Evolutionary conservation across 2,888 invertebrate species (phyloP), one percentile per base, ranked within the genome.

Genomic region (Chorisops tibialis): DNA sequence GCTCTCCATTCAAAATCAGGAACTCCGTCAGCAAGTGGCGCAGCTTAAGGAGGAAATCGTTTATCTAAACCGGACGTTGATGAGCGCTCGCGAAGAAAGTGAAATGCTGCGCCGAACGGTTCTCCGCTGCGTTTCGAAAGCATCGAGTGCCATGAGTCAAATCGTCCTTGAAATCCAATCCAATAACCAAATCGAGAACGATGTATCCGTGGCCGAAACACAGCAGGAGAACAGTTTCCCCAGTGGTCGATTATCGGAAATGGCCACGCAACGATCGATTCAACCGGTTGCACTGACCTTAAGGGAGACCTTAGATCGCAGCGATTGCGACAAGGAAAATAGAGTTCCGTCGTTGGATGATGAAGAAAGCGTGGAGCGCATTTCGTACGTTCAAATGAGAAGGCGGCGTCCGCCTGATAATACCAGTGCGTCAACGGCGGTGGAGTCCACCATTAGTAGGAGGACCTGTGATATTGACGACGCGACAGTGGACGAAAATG

Each of bases 1-100:
- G 21, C 43, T 58, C 3, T 43, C 50, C 0, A 6, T 43, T 21
- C 41, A 51, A 30, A 60, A 60, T 35, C 50, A 51, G 14, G 60
- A 60, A 14, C 18, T 51, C 3, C 50, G 38, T 9, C 21, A 35
- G 30, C 14, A 30, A 37, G 51, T 43, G 18, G 50, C 50, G n/a
- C 6, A 16, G 6, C 19, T 60, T 1, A 35, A 51, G 12, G 35
- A 51, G n/a, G 60, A 60, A 12, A 51, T 50, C 11, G 16, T 51
- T 3, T 9, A 6, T 14, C 35, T 60, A 1, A 60, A 60, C n/a
- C 51, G 18, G 1, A 30, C 14, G 4, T 24, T 56, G 1, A 24
- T 56, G 45, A 18, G 30, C 7, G 45, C 24, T 12, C 22, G 11
- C 5, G n/a, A 56, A n/a, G 7, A 12, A 14, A 12, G 14, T 1